These are phyloP conservation scores for Oreochromis tanganicae DNA, from an alignment of 2,113 vertebrate species.

Conservation along the genomic window DNA sequence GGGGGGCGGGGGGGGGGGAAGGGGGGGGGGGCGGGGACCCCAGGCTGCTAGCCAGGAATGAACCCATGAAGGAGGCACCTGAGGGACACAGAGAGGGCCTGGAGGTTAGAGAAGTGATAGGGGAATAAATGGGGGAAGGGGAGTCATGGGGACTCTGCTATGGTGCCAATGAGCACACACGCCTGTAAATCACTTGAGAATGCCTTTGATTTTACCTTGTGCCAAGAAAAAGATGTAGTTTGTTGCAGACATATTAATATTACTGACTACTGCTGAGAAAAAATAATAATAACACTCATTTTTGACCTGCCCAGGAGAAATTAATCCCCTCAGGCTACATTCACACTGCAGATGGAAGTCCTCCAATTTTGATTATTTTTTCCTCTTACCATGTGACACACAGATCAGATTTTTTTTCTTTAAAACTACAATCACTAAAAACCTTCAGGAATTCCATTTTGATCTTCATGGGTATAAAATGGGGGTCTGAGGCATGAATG, in stretches of 20 bases:
- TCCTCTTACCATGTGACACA: neutral
- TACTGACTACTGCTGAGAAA: neutral
- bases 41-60: constrained; percentile 91
- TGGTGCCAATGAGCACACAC: neutral
- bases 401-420: neutral
- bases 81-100: constrained; percentile 35
- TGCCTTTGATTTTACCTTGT: neutral
- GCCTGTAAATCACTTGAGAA: neutral
- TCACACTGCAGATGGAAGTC: neutral
- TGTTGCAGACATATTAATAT: neutral
- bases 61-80: constrained; percentile 92
- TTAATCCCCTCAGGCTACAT: neutral
- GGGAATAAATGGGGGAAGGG: neutral
- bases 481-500: neutral
- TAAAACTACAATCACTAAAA: neutral
- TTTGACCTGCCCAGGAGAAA: constrained; percentile 5
- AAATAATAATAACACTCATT: constrained; percentile 1
- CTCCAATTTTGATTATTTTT: neutral
- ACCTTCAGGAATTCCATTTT: neutral
- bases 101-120: neutral
- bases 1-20: too few species aligned
- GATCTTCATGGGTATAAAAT: neutral
- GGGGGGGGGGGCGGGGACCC: constrained; percentile 81
- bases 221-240: neutral
- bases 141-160: neutral